Evolutionary conservation across 2,888 invertebrate genomes (phyloP).

Genomic region (Synergus umbraculus): DNA sequence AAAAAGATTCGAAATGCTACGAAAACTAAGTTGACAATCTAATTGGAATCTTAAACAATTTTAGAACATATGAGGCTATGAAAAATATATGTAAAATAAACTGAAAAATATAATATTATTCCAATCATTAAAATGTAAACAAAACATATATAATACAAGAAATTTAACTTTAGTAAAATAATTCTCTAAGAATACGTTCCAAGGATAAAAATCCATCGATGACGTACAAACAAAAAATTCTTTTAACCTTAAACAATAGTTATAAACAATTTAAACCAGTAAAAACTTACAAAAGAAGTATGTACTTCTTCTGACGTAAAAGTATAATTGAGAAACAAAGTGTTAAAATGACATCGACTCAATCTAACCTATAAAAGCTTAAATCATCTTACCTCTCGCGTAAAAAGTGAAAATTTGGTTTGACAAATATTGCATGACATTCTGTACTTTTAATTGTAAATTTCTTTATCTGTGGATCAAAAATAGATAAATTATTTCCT

Average conservation of each 20-base stretch:
- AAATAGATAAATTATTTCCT: not conserved
- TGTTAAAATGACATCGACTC: slow-evolving; percentile 38
- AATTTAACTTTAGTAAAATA: not conserved
- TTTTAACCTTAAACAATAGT: not conserved
- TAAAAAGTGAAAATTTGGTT: slow-evolving; percentile 84
- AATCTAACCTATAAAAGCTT: slow-evolving; percentile 29
- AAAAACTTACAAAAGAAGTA: not conserved
- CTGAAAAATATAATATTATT: not conserved
- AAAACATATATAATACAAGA: not conserved
- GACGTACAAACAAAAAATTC: not conserved
- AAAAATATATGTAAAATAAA: not conserved
- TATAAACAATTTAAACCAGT: not conserved
- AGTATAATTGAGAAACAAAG: slow-evolving; percentile 17
- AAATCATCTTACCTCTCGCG: slow-evolving; percentile 82
- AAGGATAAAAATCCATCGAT: not conserved
- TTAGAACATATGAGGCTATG: not conserved
- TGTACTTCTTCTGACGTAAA: not conserved
- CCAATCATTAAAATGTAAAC: not conserved
- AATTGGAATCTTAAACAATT: not conserved
- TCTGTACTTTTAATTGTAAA: slow-evolving; percentile 43
- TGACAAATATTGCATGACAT: slow-evolving; percentile 89
- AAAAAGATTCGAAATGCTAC: not conserved
- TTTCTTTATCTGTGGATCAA: not conserved
- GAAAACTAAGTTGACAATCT: not conserved
- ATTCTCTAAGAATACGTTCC: not conserved